Conservation (phyloP, 2,797 vertebrate species). For the Halcyon leucocephala region DNA sequence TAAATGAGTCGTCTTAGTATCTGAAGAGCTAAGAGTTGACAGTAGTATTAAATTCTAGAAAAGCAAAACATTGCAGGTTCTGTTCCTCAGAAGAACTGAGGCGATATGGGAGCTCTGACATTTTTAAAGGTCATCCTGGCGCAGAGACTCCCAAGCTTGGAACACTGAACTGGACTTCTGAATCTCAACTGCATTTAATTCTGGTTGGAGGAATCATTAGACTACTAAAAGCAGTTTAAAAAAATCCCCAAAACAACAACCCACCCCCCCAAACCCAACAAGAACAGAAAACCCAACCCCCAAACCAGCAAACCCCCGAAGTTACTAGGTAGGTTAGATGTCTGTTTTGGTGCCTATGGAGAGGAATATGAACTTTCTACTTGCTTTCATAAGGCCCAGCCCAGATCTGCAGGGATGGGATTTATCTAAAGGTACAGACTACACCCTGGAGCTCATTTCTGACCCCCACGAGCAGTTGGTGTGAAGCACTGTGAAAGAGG, state of each 20-base stretch:
- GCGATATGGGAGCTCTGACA: background rate
- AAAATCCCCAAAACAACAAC: background rate
- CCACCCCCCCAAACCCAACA: too few species aligned
- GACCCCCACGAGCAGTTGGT: background rate
- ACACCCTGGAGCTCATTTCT: background rate
- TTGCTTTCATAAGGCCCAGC: background rate
- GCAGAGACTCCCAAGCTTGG: background rate
- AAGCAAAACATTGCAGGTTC: background rate
- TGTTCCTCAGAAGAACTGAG: background rate
- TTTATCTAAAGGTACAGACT: background rate
- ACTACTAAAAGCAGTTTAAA: background rate
- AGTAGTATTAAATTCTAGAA: background rate
- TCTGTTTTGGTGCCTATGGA: background rate
- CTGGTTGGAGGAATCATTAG: background rate
- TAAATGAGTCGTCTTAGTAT: background rate
- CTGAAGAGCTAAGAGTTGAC: background rate
- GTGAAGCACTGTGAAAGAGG: background rate
- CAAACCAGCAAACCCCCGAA: fast-evolving
- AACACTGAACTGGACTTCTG: background rate
- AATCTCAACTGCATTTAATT: background rate
- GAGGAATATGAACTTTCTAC: background rate
- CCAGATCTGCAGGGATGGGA: background rate
- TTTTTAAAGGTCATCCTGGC: background rate
- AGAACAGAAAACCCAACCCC: too few species aligned
- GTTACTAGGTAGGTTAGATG: background rate